Conservation (phyloP, 2,113 vertebrate species). For the Hylia prasina region DNA sequence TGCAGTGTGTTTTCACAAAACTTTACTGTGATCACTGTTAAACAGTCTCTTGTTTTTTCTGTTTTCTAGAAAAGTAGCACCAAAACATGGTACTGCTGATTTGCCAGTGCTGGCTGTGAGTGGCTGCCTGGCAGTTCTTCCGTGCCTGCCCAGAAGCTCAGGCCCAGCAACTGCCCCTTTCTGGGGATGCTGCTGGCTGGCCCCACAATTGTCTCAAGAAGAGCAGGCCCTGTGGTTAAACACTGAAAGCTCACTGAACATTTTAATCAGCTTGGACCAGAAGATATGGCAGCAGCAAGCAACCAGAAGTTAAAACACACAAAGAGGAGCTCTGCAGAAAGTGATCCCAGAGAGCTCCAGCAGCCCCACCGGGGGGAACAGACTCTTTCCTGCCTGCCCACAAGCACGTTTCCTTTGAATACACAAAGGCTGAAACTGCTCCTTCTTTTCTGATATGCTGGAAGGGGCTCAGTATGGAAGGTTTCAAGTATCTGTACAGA, state of each 20-base stretch:
- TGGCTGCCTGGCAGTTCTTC: neutral
- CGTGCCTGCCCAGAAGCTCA: neutral
- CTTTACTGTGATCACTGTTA: neutral
- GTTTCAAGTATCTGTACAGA: neutral
- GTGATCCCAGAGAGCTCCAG: neutral
- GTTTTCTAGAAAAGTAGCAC: neutral
- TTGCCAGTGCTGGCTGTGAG: neutral
- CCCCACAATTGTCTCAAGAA: fast-evolving
- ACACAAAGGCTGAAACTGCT: neutral
- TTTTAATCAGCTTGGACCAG: neutral
- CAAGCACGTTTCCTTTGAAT: neutral
- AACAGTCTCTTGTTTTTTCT: neutral
- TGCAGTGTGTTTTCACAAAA: constrained; percentile 11
- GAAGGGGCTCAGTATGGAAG: neutral
- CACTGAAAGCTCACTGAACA: neutral
- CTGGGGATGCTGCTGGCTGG: neutral
- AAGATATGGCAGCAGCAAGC: neutral
- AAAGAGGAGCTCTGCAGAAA: neutral
- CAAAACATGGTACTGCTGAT: neutral
- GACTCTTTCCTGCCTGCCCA: neutral
- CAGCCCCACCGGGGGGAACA: neutral
- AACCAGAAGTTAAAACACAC: neutral
- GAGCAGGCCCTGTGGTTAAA: neutral
- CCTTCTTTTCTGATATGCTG: neutral
- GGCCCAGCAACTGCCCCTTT: neutral